Evolutionary conservation across 1,140 invertebrate species (phyloP), one percentile per base, ranked within the genome.

Genomic region (Tetragnatha versicolor): DNA sequence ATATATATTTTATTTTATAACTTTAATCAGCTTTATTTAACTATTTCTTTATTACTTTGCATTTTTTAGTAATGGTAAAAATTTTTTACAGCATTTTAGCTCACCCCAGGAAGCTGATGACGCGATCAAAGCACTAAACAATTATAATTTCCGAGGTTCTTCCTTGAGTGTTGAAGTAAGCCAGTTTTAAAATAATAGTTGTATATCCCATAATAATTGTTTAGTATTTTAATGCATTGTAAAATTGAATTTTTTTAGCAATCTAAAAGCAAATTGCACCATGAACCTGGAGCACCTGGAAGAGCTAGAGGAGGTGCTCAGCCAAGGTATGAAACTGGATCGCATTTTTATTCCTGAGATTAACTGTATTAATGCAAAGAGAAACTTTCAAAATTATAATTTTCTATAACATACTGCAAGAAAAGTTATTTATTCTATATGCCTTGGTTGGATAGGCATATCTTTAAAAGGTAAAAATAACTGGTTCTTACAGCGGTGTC

Each of bases 151-250:
- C 83, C 92, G 91, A 85, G 91, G 91, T 35, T 89, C 88, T 55
- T 86, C 88, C 78, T 91, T 93, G 73, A 91, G 90, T 47, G 92
- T 93, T 0, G 91, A 92, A 85, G 91, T 91, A 85, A 83, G 63
- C 49, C 17, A 42, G 7, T 42, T 42, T 6, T 42, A 42, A 42
- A 42, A 51, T 22, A 51, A 5, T 51, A 20, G 9, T 9, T 51
- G 9, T 22, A n/a, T 51, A 7, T n/a, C 20, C 25, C n/a, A 51
- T 51, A 51, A n/a, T 51, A n/a, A 10, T 9, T 4, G 17, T 51
- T 14, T 51, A 51, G 12, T n/a, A 7, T 51, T 51, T 51, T 22
- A n/a, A 2, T 51, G n/a, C 9, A 14, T 51, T n/a, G n/a, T 14
- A 20, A n/a, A 14, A 14, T 51, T 10, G 10, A 51, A 3, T 53